These are phyloP conservation scores for Cacoxenus indagator DNA, from an alignment of 2,888 invertebrate genomes.

Conservation along the genomic window DNA sequence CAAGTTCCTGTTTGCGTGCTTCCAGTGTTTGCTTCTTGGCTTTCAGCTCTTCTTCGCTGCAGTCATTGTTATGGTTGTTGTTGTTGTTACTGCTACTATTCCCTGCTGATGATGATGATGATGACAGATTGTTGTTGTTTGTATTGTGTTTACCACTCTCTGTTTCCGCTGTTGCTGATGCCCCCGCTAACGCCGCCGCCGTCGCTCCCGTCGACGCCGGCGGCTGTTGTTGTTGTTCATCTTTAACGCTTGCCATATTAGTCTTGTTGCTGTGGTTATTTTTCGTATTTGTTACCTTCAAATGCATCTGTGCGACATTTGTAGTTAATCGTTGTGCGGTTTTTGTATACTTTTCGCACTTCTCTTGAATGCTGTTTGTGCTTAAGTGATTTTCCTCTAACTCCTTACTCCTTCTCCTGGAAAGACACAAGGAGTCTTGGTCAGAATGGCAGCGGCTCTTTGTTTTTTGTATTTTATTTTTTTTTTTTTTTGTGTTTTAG, in stretches of 20 bases:
- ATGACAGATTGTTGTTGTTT: conserved; percentile 15
- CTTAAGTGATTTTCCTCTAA: conserved; percentile 25
- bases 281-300: conserved; percentile 43
- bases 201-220: not conserved
- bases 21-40: conserved; percentile 63
- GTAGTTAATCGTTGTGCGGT: not conserved
- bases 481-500: conserved; percentile 24
- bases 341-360: not conserved
- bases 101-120: conserved; percentile 32
- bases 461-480: conserved; percentile 20
- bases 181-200: not conserved
- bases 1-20: conserved; percentile 65
- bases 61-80: conserved; percentile 44
- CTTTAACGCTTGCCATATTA: conserved; percentile 58
- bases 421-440: conserved; percentile 59
- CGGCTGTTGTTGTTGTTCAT: conserved; percentile 46
- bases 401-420: conserved; percentile 36
- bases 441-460: conserved; percentile 40
- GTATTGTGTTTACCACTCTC: conserved; percentile 9
- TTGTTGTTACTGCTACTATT: conserved; percentile 39
- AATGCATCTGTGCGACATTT: conserved; percentile 53
- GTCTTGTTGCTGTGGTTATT: conserved; percentile 39
- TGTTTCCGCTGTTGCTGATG: not conserved
- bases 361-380: conserved; percentile 9
- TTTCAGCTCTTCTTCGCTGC: conserved; percentile 45